phyloP scores from a whole-genome alignment of 2,797 vertebrate genomes.

The Ibycter americanus region DNA sequence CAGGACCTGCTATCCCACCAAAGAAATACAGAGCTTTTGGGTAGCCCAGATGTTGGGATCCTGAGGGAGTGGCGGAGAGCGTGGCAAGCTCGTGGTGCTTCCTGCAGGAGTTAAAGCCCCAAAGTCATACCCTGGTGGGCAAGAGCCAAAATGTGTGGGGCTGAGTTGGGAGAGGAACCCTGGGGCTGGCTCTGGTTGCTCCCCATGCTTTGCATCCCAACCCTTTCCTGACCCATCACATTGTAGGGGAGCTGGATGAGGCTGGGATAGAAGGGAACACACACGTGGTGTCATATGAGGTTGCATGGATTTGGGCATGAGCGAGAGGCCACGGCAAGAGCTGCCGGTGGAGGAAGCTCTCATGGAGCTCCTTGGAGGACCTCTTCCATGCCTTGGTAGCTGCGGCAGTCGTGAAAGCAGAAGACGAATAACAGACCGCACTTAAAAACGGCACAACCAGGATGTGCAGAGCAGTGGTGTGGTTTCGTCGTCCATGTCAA shows the following conservation, averaged over 20 bases:
- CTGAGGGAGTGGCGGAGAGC: fast-evolving
- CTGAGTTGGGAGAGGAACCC: fast-evolving
- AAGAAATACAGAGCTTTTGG: fast-evolving
- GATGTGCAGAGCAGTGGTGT: fast-evolving
- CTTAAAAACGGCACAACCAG: fast-evolving
- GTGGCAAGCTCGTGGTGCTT: fast-evolving
- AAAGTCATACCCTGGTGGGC: too few relatives aligned
- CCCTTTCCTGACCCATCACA: not conserved
- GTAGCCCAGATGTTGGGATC: not conserved
- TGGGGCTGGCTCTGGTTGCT: not conserved
- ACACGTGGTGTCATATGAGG: fast-evolving
- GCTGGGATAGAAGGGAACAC: not conserved
- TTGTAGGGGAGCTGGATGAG: fast-evolving
- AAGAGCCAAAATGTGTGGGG: fast-evolving
- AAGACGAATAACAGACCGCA: fast-evolving
- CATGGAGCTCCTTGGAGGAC: not conserved
- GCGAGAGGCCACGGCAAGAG: fast-evolving
- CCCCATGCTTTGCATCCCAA: not conserved
- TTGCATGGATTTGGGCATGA: fast-evolving
- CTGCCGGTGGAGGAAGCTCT: fast-evolving
- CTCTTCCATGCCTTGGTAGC: not conserved
- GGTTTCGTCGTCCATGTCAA: fast-evolving
- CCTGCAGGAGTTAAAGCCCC: not conserved
- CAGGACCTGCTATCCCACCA: not conserved
- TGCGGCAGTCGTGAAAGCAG: not conserved